Evolutionary conservation across 1,140 invertebrate species (phyloP).

Genomic region (Orius laevigatus): DNA sequence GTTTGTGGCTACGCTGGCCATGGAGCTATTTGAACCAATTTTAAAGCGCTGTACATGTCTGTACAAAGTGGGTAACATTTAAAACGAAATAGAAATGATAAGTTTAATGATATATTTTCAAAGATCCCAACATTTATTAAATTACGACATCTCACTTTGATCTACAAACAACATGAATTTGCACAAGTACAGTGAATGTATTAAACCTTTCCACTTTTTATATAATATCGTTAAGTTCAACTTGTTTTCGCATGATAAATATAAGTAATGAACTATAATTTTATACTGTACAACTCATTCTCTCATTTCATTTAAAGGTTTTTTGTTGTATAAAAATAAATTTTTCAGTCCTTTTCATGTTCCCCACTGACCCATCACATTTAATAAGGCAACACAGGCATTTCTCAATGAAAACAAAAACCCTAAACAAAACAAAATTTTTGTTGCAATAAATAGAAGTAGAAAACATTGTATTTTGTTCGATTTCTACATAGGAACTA

Average conservation of each 20-base stretch:
- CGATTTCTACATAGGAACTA: too few species aligned
- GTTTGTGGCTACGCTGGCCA: too few species aligned
- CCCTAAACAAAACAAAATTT: too few species aligned
- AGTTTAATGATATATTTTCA: too few species aligned
- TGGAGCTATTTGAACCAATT: too few species aligned
- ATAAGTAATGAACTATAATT: background rate
- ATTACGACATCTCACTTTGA: too few species aligned
- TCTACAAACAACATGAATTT: background rate
- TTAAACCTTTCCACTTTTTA: background rate
- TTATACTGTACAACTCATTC: background rate
- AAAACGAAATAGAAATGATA: too few species aligned
- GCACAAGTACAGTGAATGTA: constrained; percentile 1
- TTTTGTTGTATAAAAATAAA: constrained; percentile 13
- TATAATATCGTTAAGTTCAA: background rate
- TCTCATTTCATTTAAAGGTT: background rate
- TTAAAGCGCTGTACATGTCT: too few species aligned
- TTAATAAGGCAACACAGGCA: constrained; percentile 12
- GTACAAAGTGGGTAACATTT: too few species aligned
- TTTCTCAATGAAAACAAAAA: background rate
- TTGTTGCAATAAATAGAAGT: too few species aligned
- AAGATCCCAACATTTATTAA: too few species aligned
- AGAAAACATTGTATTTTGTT: too few species aligned
- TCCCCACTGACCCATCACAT: constrained; percentile 9
- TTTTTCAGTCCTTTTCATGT: constrained; percentile 4
- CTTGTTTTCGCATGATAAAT: background rate